Base-by-base conservation (phyloP, 2,888 invertebrate genomes). In the Leptinotarsa tumamoca region DNA sequence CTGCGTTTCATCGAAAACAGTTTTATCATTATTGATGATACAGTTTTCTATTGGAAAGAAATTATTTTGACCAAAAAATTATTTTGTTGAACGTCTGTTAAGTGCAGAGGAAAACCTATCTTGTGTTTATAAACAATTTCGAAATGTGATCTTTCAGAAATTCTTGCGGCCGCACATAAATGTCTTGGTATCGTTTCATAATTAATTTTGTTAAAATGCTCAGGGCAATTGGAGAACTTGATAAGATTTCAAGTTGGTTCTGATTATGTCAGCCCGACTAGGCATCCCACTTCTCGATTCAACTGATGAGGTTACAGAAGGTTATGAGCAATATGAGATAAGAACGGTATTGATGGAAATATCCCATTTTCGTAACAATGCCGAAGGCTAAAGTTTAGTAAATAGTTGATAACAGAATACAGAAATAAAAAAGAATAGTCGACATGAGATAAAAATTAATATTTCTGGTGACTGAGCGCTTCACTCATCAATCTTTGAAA, bases 271-370 rank as follows among this genome's bases (percentile, higher is more conserved):
- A 63, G 43, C 33, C 33, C 17, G 63, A 43, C 58, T 21, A 23
- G 27, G 15, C 58, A 58, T 63, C 63, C 33, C 14, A 43, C 63
- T n/a, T 15, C 63, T 63, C 43, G 43, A 63, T 63, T 27, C 43
- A 43, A 27, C 43, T 4, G 43, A 33, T n/a, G 63, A 63, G 70
- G 70, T 70, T 58, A 58, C 43, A 15, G 49, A 43, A 70, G 70
- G 70, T 70, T 49, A 70, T 7, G 21, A 49, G 21, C 56, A 56
- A 69, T 56, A 23, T 17, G 21, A 58, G 70, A 70, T 70, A 70
- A 70, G 58, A 58, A 49, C 23, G 17, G 58, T 49, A 58, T 61
- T 70, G 54, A 68, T 68, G 68, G 68, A 68, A 68, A 68, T 52
- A 68, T 54, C 43, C 51, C 54, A 58, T 58, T 58, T 70, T 56